phyloP scores from a whole-genome alignment of 2,113 vertebrate genomes.

The Xiphophorus couchianus region DNA sequence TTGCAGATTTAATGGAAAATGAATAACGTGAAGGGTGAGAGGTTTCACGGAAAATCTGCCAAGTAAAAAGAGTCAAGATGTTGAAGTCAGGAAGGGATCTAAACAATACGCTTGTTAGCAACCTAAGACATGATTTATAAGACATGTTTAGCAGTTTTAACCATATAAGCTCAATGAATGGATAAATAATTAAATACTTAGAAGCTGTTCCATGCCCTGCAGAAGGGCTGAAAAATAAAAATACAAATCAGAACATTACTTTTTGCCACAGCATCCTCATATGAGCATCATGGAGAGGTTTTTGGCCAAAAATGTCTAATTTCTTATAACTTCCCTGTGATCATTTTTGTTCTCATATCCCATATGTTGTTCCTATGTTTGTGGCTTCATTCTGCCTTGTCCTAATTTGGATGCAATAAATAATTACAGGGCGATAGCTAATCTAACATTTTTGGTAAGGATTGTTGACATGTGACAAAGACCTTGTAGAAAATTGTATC shows the following conservation, averaged over 20 bases:
- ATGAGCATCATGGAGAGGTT: too few species aligned
- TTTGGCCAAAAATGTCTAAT: too few species aligned
- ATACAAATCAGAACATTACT: neutral
- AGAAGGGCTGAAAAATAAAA: neutral
- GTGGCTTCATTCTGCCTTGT: too few species aligned
- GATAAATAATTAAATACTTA: constrained; percentile 19
- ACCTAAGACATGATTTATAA: constrained; percentile 18
- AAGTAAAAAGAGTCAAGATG: constrained; percentile 33
- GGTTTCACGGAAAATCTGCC: constrained; percentile 47
- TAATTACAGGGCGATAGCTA: too few species aligned
- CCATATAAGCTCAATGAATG: neutral
- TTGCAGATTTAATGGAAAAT: constrained; percentile 67
- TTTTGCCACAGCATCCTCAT: too few species aligned
- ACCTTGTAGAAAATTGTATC: neutral
- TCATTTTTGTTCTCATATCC: too few species aligned
- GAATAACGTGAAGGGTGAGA: constrained; percentile 64
- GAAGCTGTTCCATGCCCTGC: neutral
- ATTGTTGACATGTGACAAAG: neutral
- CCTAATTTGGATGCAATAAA: too few species aligned
- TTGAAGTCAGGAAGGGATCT: constrained; percentile 8
- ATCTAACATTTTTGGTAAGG: too few species aligned
- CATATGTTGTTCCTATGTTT: too few species aligned
- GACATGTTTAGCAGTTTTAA: neutral
- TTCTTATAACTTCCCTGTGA: too few species aligned
- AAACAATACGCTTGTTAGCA: constrained; percentile 12